Base-by-base conservation (phyloP, 1,140 invertebrate genomes). In the Lineus longissimus region DNA sequence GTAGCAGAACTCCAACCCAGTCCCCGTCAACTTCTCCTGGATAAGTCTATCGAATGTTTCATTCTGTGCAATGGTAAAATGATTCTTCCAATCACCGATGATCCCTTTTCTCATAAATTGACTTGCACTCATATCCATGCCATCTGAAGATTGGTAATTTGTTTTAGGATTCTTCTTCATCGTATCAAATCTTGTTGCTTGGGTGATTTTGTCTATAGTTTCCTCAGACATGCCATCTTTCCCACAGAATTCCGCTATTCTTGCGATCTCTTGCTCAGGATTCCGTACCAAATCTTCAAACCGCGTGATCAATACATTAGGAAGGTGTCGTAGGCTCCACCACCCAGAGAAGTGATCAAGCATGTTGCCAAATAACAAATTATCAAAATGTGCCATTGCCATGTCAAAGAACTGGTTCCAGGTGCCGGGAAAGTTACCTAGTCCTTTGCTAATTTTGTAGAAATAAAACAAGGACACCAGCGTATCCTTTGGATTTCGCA, bases 11-110 rank as follows among this genome's bases (percentile, higher is more conserved):
- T 36, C 33, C 33, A 36, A 15, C 15, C 33, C 33, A 15, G 33
- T 36, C 15, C 33, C 33, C 6, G 6, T n/a, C 40, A 56, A 36
- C 29, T 36, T 56, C 29, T 62, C 51, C 33, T 30, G 19, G 47
- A 56, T 31, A n/a, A 62, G 17, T 13, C 22, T 30, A 40, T 62
- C 61, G 33, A 62, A 62, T 30, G 15, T n/a, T 36, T 62, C 61
- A 40, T 33, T 56, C 36, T 62, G 51, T 17, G 25, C 31, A 4
- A 62, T 51, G 6, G 61, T 62, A 30, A 62, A 62, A 17, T 56
- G 47, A 36, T 7, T 62, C 22, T 62, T 62, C 61, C 61, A 62
- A 29, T 62, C 61, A 7, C 61, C 61, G 17, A 41, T 23, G 2
- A 33, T 40, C 25, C 61, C 61, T 56, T 19, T 29, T 11, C 23